Evolutionary conservation across 2,113 vertebrate genomes (phyloP).

Genomic region (Panthera leo): DNA sequence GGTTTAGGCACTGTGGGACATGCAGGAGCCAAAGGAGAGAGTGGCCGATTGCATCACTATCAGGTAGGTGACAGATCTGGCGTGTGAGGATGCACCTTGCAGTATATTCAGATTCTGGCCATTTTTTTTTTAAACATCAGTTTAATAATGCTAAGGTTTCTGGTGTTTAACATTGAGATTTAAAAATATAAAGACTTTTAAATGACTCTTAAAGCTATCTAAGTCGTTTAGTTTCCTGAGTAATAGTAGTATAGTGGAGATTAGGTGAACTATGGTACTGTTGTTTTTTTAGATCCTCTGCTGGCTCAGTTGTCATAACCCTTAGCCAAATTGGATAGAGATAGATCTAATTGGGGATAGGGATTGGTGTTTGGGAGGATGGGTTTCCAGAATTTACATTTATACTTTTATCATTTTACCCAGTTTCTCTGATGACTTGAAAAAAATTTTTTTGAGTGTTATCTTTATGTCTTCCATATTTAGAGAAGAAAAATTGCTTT

Average conservation of each 20-base stretch:
- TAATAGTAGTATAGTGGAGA: background rate
- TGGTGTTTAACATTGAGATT: background rate
- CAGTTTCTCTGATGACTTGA: slow-evolving; percentile 42
- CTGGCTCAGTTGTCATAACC: slow-evolving; percentile 35
- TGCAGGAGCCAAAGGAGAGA: slow-evolving; percentile 92
- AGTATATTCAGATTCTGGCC: slow-evolving; percentile 27
- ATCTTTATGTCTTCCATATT: slow-evolving; percentile 10
- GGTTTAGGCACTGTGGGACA: slow-evolving; percentile 94
- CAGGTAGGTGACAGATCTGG: slow-evolving; percentile 86
- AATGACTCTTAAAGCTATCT: background rate
- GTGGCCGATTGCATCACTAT: slow-evolving; percentile 95
- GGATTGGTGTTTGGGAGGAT: slow-evolving; percentile 21
- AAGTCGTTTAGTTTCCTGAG: slow-evolving; percentile 24
- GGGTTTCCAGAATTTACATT: slow-evolving; percentile 43
- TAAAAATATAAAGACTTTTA: slow-evolving; percentile 44
- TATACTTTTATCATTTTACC: slow-evolving; percentile 10
- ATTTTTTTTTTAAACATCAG: background rate
- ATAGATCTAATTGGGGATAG: background rate
- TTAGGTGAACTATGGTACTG: background rate
- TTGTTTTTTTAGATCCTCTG: slow-evolving; percentile 34
- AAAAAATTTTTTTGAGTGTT: background rate
- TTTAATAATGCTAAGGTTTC: background rate
- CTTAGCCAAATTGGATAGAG: background rate
- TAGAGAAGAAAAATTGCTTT: slow-evolving; percentile 34
- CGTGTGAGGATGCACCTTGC: background rate